A percentile compares a stretch with the other conserved stretches of the same genome.
Evolutionary conservation across 2,888 invertebrate genomes (phyloP).

Genomic region (Teleiodes luculella): DNA sequence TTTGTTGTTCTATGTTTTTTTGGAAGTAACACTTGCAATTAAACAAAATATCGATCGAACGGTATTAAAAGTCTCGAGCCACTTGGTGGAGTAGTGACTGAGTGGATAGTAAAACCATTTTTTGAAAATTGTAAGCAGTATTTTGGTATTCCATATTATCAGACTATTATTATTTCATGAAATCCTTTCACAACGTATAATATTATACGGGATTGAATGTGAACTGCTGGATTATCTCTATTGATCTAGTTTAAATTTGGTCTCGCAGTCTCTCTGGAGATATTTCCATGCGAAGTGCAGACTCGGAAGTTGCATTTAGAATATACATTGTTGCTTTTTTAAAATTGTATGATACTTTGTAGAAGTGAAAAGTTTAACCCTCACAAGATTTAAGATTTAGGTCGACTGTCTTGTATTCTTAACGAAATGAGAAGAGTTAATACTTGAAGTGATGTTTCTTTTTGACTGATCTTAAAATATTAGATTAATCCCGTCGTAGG

Average conservation of each 20-base stretch:
- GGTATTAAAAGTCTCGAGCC: too few species aligned
- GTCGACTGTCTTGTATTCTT: neutral
- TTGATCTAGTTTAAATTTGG: conserved; percentile 71
- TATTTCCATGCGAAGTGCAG: conserved; percentile 25
- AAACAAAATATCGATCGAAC: too few species aligned
- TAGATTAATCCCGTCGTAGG: conserved; percentile 21
- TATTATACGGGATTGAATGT: conserved; percentile 31
- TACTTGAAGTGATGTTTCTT: neutral
- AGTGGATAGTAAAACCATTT: neutral
- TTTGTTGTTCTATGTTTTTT: too few species aligned
- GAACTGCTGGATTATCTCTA: conserved; percentile 51
- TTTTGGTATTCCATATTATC: neutral
- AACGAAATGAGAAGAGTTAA: neutral
- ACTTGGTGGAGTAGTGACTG: too few species aligned
- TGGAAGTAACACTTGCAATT: too few species aligned
- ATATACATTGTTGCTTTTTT: conserved; percentile 7
- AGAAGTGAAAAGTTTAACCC: neutral
- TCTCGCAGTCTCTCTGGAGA: conserved; percentile 24
- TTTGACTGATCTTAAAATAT: neutral
- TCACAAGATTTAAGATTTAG: neutral
- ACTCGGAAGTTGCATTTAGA: conserved; percentile 22
- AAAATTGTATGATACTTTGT: neutral
- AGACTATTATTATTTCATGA: neutral
- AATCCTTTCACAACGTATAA: neutral
- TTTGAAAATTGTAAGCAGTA: neutral